Conservation (phyloP, 2,113 vertebrate species). For the Mola mola region DNA sequence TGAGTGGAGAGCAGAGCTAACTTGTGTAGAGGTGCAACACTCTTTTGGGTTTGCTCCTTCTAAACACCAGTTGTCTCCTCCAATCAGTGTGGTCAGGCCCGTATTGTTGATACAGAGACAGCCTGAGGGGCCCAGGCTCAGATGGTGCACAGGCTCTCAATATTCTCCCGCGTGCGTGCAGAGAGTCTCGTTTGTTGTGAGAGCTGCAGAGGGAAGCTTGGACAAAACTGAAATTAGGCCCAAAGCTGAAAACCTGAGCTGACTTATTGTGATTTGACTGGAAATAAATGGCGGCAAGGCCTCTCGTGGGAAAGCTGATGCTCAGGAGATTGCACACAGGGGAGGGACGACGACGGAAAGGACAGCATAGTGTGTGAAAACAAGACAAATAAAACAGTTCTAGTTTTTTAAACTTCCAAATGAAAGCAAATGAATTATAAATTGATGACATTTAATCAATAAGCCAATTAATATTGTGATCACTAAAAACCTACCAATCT, state of each 20-base stretch:
- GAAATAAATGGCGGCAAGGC: conserved; percentile 80
- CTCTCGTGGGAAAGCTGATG: conserved; percentile 76
- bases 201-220: conserved; percentile 48
- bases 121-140: conserved; percentile 82
- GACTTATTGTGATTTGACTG: conserved; percentile 75
- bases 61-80: conserved; percentile 90
- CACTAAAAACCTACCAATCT: no score
- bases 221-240: conserved; percentile 54
- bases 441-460: no score
- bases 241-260: conserved; percentile 45
- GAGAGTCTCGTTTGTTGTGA: conserved; percentile 40
- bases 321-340: conserved; percentile 71
- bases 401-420: no score
- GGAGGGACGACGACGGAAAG: neutral
- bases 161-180: conserved; percentile 81
- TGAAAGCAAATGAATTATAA: no score
- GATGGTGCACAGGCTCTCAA: conserved; percentile 75
- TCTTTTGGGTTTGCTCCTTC: conserved; percentile 83
- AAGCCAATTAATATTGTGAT: no score
- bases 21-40: conserved; percentile 60
- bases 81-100: conserved; percentile 88
- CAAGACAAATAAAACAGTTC: no score
- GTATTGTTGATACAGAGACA: conserved; percentile 88
- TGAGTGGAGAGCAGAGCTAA: conserved; percentile 84
- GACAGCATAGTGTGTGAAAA: neutral